phyloP scores from a whole-genome alignment of 2,113 vertebrate species.

The Empidonax traillii region DNA sequence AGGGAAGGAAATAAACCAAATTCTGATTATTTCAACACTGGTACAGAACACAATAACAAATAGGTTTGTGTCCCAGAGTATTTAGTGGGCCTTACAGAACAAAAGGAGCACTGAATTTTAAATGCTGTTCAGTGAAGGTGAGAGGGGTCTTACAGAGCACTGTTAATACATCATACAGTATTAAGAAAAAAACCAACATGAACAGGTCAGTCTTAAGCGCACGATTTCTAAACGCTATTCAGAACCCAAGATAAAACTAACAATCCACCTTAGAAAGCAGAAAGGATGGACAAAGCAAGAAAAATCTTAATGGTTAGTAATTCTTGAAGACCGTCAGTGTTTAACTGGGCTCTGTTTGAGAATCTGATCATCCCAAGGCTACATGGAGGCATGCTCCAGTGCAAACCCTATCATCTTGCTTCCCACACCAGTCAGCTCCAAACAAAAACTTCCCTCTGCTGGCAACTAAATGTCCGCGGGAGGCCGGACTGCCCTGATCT shows the following conservation, averaged over 20 bases:
- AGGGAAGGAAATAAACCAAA: background rate
- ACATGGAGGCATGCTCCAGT: background rate
- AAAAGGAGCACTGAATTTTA: background rate
- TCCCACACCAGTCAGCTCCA: background rate
- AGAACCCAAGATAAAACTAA: background rate
- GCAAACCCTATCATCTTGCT: background rate
- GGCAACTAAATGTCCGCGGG: background rate
- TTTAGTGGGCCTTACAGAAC: background rate
- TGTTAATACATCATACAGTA: background rate
- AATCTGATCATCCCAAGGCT: background rate
- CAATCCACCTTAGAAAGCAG: background rate
- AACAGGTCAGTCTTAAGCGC: background rate
- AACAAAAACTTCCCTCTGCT: background rate
- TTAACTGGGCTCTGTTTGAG: background rate
- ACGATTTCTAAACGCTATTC: background rate
- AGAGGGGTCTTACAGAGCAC: background rate
- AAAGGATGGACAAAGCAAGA: background rate
- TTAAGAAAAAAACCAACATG: too few relatives aligned
- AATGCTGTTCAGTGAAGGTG: background rate
- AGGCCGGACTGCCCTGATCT: background rate
- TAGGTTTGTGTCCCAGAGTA: background rate
- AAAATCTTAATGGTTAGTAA: background rate
- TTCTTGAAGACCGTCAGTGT: background rate
- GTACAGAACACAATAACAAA: background rate
- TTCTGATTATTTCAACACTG: background rate